These are phyloP conservation scores for Allobates femoralis DNA, from an alignment of 2,797 vertebrate genomes.

Conservation along the genomic window DNA sequence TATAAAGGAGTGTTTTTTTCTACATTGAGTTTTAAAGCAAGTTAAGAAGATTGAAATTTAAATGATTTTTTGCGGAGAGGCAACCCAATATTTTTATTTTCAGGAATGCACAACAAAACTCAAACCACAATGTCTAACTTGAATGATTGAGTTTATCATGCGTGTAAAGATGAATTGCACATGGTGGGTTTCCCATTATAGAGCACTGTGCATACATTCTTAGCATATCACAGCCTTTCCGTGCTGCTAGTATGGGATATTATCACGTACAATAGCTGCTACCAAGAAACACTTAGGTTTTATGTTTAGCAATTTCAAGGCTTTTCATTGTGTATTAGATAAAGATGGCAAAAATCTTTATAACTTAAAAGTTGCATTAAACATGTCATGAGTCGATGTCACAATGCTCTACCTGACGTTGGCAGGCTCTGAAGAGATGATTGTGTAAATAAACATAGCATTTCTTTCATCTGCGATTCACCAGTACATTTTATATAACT, in stretches of 20 bases:
- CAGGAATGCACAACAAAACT: constrained; percentile 36
- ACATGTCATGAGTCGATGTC: constrained; percentile 29
- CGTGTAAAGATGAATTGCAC: constrained; percentile 31
- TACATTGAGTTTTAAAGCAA: constrained; percentile 41
- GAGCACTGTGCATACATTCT: neutral
- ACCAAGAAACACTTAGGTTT: constrained; percentile 2
- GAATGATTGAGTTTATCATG: constrained; percentile 33
- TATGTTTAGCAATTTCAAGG: constrained; percentile 6
- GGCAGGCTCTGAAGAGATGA: neutral
- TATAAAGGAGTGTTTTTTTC: too few species aligned
- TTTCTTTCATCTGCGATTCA: constrained; percentile 22
- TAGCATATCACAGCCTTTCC: constrained; percentile 14
- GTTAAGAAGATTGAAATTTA: constrained; percentile 43
- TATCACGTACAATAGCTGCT: neutral
- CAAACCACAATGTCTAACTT: constrained; percentile 38
- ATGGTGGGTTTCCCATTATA: constrained; percentile 5
- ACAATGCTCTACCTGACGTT: constrained; percentile 23
- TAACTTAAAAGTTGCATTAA: constrained; percentile 14
- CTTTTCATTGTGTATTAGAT: constrained; percentile 30
- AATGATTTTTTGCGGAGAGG: constrained; percentile 29
- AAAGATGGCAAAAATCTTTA: constrained; percentile 8
- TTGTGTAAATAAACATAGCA: neutral
- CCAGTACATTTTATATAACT: constrained; percentile 26
- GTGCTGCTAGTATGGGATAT: constrained; percentile 22
- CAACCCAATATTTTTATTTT: constrained; percentile 8